Conservation (phyloP, 2,888 invertebrate genomes). For the Agrotis ipsilon region DNA sequence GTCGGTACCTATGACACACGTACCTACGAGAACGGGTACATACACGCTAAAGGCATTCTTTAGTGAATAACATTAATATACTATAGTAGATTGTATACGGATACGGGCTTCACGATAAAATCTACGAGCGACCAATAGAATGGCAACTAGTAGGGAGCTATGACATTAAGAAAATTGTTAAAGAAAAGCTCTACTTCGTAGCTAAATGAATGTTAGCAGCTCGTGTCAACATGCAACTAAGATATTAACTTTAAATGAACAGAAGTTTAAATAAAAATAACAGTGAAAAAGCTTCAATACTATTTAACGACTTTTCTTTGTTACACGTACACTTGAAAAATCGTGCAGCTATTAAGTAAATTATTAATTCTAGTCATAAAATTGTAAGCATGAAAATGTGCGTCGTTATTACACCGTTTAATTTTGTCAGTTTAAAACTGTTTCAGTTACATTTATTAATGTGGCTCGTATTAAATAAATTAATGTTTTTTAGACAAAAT, state of each 20-base stretch:
- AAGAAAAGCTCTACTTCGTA: not conserved
- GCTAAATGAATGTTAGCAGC: not conserved
- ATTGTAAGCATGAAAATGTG: constrained; percentile 9
- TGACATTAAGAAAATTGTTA: not conserved
- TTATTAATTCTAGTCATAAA: constrained; percentile 40
- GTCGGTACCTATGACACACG: constrained; percentile 52
- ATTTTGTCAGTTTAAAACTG: constrained; percentile 46
- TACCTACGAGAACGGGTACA: constrained; percentile 11
- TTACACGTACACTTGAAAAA: constrained; percentile 25
- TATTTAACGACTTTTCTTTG: constrained; percentile 19
- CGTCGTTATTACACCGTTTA: constrained; percentile 39
- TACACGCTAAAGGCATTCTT: constrained; percentile 43
- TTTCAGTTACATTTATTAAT: constrained; percentile 32
- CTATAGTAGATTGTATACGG: constrained; percentile 15
- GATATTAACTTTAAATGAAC: not conserved
- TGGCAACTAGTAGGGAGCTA: not conserved
- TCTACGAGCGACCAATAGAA: not conserved
- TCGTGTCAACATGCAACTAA: not conserved
- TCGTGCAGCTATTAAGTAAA: constrained; percentile 23
- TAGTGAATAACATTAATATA: constrained; percentile 43
- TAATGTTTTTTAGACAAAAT: constrained; percentile 15
- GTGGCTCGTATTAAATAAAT: constrained; percentile 31
- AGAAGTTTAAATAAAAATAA: not conserved
- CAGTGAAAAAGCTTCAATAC: not conserved
- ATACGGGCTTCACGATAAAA: not conserved